phyloP scores from a whole-genome alignment of 2,888 invertebrate species.

The Epinotia brunnichana region DNA sequence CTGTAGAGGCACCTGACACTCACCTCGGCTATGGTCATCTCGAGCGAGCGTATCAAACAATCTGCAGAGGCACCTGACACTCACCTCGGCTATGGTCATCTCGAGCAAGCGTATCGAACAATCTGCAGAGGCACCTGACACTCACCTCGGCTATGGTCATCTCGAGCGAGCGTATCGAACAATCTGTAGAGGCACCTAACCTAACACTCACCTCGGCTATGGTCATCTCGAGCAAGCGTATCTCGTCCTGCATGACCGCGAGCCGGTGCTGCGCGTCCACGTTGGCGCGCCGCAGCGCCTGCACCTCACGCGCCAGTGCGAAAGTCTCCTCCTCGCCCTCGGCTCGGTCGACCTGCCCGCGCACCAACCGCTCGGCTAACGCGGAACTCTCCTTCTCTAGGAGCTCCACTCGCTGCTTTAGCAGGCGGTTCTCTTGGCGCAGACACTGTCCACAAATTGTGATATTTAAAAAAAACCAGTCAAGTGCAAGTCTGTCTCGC shows the following conservation, averaged over 20 bases:
- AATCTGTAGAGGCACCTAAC: too few relatives aligned
- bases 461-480: background rate
- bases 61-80: background rate
- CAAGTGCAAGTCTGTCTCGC: too few relatives aligned
- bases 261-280: conserved; percentile 94
- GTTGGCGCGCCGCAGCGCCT: conserved; percentile 93
- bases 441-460: conserved; percentile 72
- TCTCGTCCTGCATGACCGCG: conserved; percentile 95
- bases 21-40: conserved; percentile 86
- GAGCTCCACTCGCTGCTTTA: conserved; percentile 97
- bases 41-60: conserved; percentile 87
- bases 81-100: conserved; percentile 58
- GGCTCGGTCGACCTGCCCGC: conserved; percentile 96
- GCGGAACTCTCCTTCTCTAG: conserved; percentile 97
- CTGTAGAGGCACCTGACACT: background rate
- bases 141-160: conserved; percentile 59
- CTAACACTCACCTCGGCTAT: conserved; percentile 78
- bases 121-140: background rate
- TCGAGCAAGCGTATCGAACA: too few relatives aligned
- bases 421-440: conserved; percentile 96
- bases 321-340: conserved; percentile 97
- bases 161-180: too few relatives aligned
- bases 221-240: conserved; percentile 91
- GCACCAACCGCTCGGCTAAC: conserved; percentile 95
- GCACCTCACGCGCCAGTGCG: conserved; percentile 93